Conservation (phyloP, 2,888 invertebrate species). For the Nipponacmea schrenckii region DNA sequence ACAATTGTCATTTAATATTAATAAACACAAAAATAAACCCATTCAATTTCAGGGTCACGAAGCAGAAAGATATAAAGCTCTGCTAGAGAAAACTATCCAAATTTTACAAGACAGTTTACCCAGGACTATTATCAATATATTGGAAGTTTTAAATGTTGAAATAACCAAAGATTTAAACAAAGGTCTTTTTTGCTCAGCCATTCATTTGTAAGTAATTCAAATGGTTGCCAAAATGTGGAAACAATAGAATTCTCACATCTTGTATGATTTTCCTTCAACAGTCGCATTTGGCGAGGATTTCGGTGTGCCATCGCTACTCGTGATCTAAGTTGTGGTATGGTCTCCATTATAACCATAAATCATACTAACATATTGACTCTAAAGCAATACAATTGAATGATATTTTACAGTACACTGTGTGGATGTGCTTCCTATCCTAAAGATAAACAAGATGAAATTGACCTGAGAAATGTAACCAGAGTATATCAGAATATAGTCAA, state of each 20-base stretch:
- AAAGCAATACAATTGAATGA: no score
- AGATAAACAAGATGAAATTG: conserved; percentile 30
- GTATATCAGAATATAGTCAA: conserved; percentile 39
- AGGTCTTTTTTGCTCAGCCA: conserved; percentile 41
- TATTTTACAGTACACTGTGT: conserved; percentile 35
- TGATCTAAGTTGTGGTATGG: no score
- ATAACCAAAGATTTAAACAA: conserved; percentile 45
- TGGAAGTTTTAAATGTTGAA: conserved; percentile 59
- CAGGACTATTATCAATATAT: conserved; percentile 62
- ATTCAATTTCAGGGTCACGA: conserved; percentile 32
- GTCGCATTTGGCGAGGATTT: no score
- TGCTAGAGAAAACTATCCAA: conserved; percentile 56
- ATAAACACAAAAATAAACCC: no score
- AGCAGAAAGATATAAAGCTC: conserved; percentile 40
- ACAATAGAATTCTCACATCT: no score
- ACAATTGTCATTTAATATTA: no score
- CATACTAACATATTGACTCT: no score
- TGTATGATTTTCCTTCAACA: no score
- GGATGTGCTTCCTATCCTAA: conserved; percentile 43
- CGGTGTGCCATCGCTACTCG: no score
- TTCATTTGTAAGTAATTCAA: conserved; percentile 45
- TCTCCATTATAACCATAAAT: no score
- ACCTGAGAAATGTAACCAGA: conserved; percentile 33
- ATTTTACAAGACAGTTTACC: conserved; percentile 59
- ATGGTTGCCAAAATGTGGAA: not conserved